Evolutionary conservation across 2,888 invertebrate genomes (phyloP), one percentile per base, ranked within the genome.

Genomic region (Chrysotoxum bicinctum): DNA sequence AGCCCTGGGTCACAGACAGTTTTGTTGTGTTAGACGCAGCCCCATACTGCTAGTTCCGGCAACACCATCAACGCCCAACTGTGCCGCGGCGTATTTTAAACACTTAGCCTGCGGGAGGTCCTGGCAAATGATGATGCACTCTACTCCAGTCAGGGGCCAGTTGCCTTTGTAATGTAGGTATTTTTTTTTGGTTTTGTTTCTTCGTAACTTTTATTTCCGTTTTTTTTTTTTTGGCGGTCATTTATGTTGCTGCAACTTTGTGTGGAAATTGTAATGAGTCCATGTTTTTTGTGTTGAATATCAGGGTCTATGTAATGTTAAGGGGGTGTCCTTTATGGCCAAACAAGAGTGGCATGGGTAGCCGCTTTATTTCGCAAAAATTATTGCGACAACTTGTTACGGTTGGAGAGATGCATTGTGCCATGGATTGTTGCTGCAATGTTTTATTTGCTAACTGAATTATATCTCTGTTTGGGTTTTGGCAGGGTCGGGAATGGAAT

Each of bases 331-430:
- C 66, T 50, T 68, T 30, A 58, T 58, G 21, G 14, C 0, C 5
- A 68, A 6, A 45, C 7, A 21, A 21, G 0, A 9, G 10, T 52
- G 66, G 72, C 19, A 64, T 50, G 79, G 74, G 73, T 10, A 66
- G 56, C 30, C 66, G 83, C 80, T 87, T 84, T 84, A 84, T 87
- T 83, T 62, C 84, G 73, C 81, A 85, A 77, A 83, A 87, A 84
- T 87, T 88, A 88, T 87, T 88, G 83, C 87, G 87, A 88, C 88
- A 88, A 88, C 88, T 88, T 88, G 88, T 88, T 88, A 88, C 88
- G 88, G 88, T 88, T 87, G 88, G 88, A 68, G 76, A 88, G 87
- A 88, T 87, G 87, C 85, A 88, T 87, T 88, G 87, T 81, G 43
- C 85, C 81, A 81, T 73, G 80, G 81, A 80, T 81, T 85, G 85